Base-by-base conservation (phyloP, 2,888 invertebrate genomes). In the Heliconius cydno region DNA sequence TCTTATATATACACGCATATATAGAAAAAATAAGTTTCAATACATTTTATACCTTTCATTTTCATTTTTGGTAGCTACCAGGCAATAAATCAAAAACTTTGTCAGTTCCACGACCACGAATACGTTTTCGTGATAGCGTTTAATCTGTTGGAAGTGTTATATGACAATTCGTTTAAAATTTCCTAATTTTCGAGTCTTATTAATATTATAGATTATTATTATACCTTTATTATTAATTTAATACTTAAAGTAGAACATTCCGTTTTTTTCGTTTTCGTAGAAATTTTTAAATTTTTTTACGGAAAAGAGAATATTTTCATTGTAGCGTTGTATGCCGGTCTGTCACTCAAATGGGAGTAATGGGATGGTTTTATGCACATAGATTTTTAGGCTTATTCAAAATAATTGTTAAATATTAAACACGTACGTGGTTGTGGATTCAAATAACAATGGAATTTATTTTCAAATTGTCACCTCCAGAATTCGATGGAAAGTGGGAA, bases 71-170 rank as follows among this genome's bases (percentile, higher is more conserved):
- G 72, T 76, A 52, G 72, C 66, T 67, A 38, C 72, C 60, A 77
- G 65, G 76, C 81, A 81, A 76, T 82, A 81, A 81, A 81, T 82
- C 82, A 81, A 76, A 81, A 79, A 82, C 76, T 81, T 78, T 79
- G 75, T 79, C 77, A 80, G 75, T 76, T 79, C 72, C 79, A 76
- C 77, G 79, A 67, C 65, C 67, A 63, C 75, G 67, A 79, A 79
- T 77, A 79, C 78, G 78, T 72, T 75, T 77, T 52, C 52, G 15
- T 30, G 19, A 65, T 38, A 73, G 73, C 65, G 30, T 46, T 66
- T 19, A 65, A 25, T 28, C 22, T 57, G 25, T 57, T 46, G 66
- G 72, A 78, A 73, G 72, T 73, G 72, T 28, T 73, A 73, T 60
- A 28, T 34, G n/a, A n/a, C 2, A 34, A 30, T 60, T 10, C n/a